These are phyloP conservation scores for Hypolimnas misippus DNA, from an alignment of 2,888 invertebrate genomes.

Conservation along the genomic window DNA sequence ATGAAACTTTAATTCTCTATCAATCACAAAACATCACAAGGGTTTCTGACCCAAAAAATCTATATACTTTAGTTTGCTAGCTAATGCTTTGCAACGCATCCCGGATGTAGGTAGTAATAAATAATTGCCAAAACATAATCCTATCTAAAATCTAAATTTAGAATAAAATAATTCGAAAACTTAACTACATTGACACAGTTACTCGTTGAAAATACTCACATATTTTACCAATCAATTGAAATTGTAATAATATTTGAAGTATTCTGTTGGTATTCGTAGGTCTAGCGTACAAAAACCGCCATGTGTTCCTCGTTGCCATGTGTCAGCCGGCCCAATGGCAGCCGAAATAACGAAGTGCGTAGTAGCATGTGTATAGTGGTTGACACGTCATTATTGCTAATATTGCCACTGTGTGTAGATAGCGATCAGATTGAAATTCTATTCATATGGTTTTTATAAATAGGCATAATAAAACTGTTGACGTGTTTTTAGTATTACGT, in stretches of 20 bases:
- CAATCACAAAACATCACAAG: too few relatives aligned
- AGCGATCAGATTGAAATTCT: neutral
- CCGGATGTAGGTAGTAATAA: too few relatives aligned
- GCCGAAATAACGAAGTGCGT: slow-evolving; percentile 26
- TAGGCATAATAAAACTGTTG: neutral
- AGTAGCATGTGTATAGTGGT: slow-evolving; percentile 15
- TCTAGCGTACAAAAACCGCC: slow-evolving; percentile 9
- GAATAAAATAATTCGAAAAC: too few relatives aligned
- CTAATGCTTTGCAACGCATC: too few relatives aligned
- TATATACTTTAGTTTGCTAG: too few relatives aligned
- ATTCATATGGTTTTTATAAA: too few relatives aligned
- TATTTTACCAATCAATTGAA: neutral
- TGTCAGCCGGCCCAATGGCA: slow-evolving; percentile 13
- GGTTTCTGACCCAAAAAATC: too few relatives aligned
- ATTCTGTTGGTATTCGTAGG: slow-evolving; percentile 17
- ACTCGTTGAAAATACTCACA: neutral
- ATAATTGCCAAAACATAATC: too few relatives aligned
- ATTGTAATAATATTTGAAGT: neutral
- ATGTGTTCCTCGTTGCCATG: slow-evolving; percentile 24
- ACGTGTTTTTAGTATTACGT: too few relatives aligned
- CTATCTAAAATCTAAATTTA: too few relatives aligned
- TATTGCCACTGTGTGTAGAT: neutral
- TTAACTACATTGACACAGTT: too few relatives aligned
- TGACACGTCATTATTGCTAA: neutral
- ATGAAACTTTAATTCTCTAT: too few relatives aligned